These are phyloP conservation scores for Pomacea canaliculata DNA, from an alignment of 2,888 invertebrate species.

Conservation along the genomic window DNA sequence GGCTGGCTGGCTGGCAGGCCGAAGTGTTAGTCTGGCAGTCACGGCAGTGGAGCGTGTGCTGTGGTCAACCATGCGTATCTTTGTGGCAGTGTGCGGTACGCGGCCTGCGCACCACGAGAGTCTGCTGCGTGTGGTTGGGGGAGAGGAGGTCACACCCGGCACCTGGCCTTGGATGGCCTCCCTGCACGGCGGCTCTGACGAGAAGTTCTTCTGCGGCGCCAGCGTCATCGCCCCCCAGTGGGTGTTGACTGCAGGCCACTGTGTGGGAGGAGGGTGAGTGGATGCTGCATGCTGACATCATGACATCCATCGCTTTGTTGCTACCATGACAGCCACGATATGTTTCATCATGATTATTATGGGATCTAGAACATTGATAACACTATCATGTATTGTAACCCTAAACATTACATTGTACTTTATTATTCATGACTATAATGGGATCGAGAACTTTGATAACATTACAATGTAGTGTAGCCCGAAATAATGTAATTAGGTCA, in stretches of 20 bases:
- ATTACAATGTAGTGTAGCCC: too few species aligned
- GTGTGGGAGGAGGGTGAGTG: constrained; percentile 58
- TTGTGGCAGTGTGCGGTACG: constrained; percentile 50
- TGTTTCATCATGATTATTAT: too few species aligned
- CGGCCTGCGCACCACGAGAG: constrained; percentile 52
- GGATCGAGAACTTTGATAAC: too few species aligned
- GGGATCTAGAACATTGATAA: too few species aligned
- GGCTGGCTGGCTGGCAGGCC: too few species aligned
- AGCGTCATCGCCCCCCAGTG: constrained; percentile 50
- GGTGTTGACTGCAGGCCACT: constrained; percentile 60
- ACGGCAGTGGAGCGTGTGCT: background rate
- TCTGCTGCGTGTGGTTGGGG: constrained; percentile 62
- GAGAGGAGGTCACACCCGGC: constrained; percentile 63
- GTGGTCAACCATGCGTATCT: background rate
- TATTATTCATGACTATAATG: too few species aligned
- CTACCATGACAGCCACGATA: background rate
- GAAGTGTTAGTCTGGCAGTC: too few species aligned
- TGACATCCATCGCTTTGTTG: too few species aligned
- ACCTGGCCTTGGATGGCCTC: constrained; percentile 67
- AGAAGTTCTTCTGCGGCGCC: constrained; percentile 58
- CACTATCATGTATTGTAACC: too few species aligned
- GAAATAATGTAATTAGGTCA: too few species aligned
- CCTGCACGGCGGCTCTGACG: constrained; percentile 61
- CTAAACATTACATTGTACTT: too few species aligned
- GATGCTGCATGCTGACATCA: background rate